These are phyloP conservation scores for Vesta saturnalis DNA, from an alignment of 2,888 invertebrate genomes.

Conservation along the genomic window DNA sequence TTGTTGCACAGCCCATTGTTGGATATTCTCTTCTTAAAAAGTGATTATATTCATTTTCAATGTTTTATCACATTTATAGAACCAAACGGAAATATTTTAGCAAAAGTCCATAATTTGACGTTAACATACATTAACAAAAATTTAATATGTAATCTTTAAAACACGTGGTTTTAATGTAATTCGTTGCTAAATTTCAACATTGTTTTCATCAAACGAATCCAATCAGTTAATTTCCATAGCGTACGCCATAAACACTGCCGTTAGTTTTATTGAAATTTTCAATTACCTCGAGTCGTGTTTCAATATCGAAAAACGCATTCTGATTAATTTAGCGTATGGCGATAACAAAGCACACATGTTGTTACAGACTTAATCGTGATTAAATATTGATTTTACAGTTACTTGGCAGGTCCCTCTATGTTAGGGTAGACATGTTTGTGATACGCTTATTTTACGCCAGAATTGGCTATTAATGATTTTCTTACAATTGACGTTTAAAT, in stretches of 20 bases:
- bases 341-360: slow-evolving; percentile 54
- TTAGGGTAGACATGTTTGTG: slow-evolving; percentile 28
- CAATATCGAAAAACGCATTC: slow-evolving; percentile 57
- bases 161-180: slow-evolving; percentile 22
- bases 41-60: too few species aligned
- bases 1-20: too few species aligned
- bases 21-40: too few species aligned
- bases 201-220: slow-evolving; percentile 42
- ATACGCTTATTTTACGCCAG: slow-evolving; percentile 30
- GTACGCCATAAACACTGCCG: slow-evolving; percentile 53
- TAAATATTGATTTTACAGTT: slow-evolving; percentile 59
- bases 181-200: slow-evolving; percentile 20
- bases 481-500: too few species aligned
- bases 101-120: too few species aligned
- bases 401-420: slow-evolving; percentile 46
- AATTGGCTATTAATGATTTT: slow-evolving; percentile 25
- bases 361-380: slow-evolving; percentile 56
- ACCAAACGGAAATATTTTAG: too few species aligned
- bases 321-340: slow-evolving; percentile 58
- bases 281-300: slow-evolving; percentile 55
- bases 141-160: not conserved
- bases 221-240: slow-evolving; percentile 49
- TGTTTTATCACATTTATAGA: too few species aligned
- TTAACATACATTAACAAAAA: too few species aligned
- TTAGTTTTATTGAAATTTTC: slow-evolving; percentile 58